These are phyloP conservation scores for Alectoris magna DNA, from an alignment of 2,797 vertebrate species.

Conservation along the genomic window DNA sequence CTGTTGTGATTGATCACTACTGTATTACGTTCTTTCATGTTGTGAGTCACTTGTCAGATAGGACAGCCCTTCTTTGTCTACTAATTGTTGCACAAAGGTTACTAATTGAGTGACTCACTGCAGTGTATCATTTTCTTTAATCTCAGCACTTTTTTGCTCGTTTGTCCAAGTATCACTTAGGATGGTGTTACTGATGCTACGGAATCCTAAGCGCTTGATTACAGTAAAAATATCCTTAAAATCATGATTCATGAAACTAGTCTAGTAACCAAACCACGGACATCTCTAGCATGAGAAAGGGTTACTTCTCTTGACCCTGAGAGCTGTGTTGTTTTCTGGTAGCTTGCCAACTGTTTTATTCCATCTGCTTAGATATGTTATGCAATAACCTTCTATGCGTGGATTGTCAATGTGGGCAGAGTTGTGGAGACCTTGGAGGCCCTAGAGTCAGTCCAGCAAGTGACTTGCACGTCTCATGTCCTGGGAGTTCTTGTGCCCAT, in stretches of 20 bases:
- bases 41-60: conserved; percentile 9
- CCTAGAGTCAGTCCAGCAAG: background rate
- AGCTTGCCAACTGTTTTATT: background rate
- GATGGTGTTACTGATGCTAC: background rate
- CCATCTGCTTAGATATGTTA: background rate
- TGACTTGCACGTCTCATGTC: background rate
- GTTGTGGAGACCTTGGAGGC: background rate
- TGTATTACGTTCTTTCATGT: background rate
- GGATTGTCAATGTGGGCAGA: background rate
- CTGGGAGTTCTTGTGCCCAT: background rate
- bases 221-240: background rate
- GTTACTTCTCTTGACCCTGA: background rate
- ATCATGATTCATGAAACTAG: background rate
- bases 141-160: background rate
- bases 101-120: conserved; percentile 5
- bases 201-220: background rate
- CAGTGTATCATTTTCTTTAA: background rate
- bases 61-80: background rate
- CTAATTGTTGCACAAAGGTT: background rate
- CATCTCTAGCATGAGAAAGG: background rate
- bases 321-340: background rate
- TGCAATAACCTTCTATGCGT: background rate
- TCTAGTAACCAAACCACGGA: background rate
- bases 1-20: background rate
- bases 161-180: background rate